Conservation (phyloP, 2,797 vertebrate species). For the Muraenolepis orangiensis region DNA sequence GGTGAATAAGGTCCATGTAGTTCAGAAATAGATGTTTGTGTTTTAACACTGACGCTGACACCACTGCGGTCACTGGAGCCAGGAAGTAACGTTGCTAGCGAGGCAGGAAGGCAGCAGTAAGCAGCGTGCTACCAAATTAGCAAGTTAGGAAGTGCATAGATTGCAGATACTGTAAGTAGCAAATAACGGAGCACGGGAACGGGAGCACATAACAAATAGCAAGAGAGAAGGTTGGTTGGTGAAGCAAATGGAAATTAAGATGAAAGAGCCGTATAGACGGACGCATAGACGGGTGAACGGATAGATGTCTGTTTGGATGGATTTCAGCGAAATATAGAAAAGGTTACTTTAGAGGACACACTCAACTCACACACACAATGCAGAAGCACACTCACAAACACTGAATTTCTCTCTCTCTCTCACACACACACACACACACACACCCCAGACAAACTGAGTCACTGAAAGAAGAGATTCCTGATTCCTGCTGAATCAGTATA, state of each 20-base stretch:
- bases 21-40: too few relatives aligned
- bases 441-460: conserved; percentile 6
- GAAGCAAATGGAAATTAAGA: background rate
- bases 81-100: too few relatives aligned
- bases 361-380: background rate
- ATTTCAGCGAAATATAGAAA: background rate
- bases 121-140: background rate
- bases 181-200: too few relatives aligned
- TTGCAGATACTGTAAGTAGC: background rate
- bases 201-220: background rate
- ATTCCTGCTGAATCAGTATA: background rate
- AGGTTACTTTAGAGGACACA: background rate
- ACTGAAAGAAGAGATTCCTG: background rate
- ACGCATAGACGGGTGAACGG: too few relatives aligned
- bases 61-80: too few relatives aligned
- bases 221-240: background rate
- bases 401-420: background rate
- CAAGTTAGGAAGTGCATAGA: background rate
- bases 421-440: background rate
- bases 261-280: too few relatives aligned
- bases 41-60: too few relatives aligned
- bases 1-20: too few relatives aligned
- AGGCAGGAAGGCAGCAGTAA: too few relatives aligned
- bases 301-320: background rate
- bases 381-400: background rate